Evolutionary conservation across 2,113 vertebrate species (phyloP), one percentile per base, ranked within the genome.

Genomic region (Eurypyga helias): DNA sequence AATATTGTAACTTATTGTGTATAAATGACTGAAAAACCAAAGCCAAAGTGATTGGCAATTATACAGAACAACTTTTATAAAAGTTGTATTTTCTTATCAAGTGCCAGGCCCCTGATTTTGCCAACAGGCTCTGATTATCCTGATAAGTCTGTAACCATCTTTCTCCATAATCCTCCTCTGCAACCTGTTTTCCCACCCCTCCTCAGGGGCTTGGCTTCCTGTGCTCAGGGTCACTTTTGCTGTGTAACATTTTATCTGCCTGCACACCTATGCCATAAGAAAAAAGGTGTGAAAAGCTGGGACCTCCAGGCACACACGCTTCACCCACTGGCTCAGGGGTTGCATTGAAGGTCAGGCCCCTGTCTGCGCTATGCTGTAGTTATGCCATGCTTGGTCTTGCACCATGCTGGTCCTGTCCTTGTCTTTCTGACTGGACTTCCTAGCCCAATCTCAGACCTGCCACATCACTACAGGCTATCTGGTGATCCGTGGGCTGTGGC

Each of bases 311-410:
- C 7, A 33, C 25, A 48, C 11, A 31, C 0, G 2, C 8, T 54
- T 69, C 21, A 24, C 13, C 9, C 1, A 0, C 0, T 54, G 51
- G 57, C 38, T 60, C 34, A 14, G 23, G 23, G 33, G 13, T 2
- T 85, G 31, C 4, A 25, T 64, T 71, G 36, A 29, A 38, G 29
- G 28, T 46, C 43, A 70, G 73, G 21, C 9, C 55, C 24, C 6
- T 10, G 13, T 21, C 55, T 28, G 23, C 51, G 34, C 23, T 46
- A 4, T 17, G 64, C 43, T 46, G 29, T 4, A 19, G 19, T n/a
- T 79, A 20, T 0, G 6, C 24, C 45, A 17, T 29, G 31, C 52
- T 55, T 57, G 41, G 62, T 31, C 45, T 80, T 52, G 20, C n/a
- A 61, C 52, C 17, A 9, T 11, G 33, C 38, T 52, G 65, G 11